Evolutionary conservation across 2,888 invertebrate species (phyloP).

Genomic region (Spilarctia lutea): DNA sequence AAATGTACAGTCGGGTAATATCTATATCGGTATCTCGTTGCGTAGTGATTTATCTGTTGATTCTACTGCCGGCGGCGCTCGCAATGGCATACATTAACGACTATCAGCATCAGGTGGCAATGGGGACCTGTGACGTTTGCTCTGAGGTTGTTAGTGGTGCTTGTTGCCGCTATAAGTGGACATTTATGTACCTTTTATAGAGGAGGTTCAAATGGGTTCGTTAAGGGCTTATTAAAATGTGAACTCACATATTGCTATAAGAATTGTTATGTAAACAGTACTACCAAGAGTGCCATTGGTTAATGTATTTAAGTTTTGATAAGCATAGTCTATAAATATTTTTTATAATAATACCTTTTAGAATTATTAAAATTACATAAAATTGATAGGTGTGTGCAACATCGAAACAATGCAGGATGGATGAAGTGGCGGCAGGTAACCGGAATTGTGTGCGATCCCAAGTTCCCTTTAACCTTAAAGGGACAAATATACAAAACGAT

Average conservation of each 20-base stretch:
- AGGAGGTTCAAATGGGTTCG: slow-evolving; percentile 40
- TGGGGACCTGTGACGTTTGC: slow-evolving; percentile 50
- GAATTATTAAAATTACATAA: no score
- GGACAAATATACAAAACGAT: no score
- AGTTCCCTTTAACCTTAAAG: no score
- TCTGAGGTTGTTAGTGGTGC: slow-evolving; percentile 64
- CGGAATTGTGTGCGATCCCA: no score
- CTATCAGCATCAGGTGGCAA: slow-evolving; percentile 64
- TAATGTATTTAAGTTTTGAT: not conserved
- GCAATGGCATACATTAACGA: slow-evolving; percentile 60
- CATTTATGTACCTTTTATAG: slow-evolving; percentile 60
- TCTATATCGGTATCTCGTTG: slow-evolving; percentile 32
- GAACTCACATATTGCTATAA: not conserved
- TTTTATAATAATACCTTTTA: no score
- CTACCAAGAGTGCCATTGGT: not conserved
- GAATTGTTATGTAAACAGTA: not conserved
- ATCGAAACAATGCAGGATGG: no score
- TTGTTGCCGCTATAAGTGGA: slow-evolving; percentile 59
- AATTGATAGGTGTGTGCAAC: no score
- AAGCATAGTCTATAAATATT: no score
- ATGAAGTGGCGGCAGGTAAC: no score
- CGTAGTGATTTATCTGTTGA: slow-evolving; percentile 48
- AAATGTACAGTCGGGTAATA: slow-evolving; percentile 23
- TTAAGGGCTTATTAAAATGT: slow-evolving; percentile 24
- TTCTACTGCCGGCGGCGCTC: slow-evolving; percentile 45